Conservation (phyloP, 2,888 invertebrate genomes). For the Endomychus coccineus region DNA sequence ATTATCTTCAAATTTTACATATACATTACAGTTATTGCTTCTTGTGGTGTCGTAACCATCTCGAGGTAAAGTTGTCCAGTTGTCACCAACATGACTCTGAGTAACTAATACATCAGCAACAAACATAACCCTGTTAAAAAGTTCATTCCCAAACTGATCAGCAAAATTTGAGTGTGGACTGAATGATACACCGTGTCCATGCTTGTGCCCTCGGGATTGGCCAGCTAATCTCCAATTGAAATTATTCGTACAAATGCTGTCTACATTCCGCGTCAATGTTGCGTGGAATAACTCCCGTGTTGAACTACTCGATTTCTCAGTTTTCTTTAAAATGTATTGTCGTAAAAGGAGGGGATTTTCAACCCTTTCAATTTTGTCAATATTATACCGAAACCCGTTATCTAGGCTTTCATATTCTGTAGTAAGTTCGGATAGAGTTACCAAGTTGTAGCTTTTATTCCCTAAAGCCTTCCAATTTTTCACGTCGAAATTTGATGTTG, state of each 20-base stretch:
- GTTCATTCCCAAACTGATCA: background rate
- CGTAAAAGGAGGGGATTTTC: slow-evolving; percentile 5
- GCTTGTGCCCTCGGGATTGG: background rate
- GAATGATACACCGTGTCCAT: slow-evolving; percentile 9
- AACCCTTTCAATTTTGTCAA: background rate
- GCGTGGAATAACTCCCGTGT: background rate
- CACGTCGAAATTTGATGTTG: no score
- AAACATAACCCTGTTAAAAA: background rate
- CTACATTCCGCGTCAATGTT: background rate
- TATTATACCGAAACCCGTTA: slow-evolving; percentile 4
- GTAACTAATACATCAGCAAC: background rate
- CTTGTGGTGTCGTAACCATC: slow-evolving; percentile 2
- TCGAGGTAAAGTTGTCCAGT: background rate
- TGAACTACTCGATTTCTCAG: background rate
- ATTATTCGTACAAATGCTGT: slow-evolving; percentile 4
- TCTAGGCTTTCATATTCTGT: no score
- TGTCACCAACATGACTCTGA: background rate
- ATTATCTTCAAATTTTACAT: slow-evolving; percentile 10
- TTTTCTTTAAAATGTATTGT: slow-evolving; percentile 3
- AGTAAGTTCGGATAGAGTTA: no score
- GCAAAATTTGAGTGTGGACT: background rate
- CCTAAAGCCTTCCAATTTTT: no score
- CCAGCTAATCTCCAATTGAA: slow-evolving; percentile 10
- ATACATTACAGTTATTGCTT: slow-evolving; percentile 6
- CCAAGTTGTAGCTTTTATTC: no score